A percentile compares a stretch with the other conserved stretches of the same genome.
phyloP scores from a whole-genome alignment of 2,888 invertebrate genomes.

The Nomada lathburiana region DNA sequence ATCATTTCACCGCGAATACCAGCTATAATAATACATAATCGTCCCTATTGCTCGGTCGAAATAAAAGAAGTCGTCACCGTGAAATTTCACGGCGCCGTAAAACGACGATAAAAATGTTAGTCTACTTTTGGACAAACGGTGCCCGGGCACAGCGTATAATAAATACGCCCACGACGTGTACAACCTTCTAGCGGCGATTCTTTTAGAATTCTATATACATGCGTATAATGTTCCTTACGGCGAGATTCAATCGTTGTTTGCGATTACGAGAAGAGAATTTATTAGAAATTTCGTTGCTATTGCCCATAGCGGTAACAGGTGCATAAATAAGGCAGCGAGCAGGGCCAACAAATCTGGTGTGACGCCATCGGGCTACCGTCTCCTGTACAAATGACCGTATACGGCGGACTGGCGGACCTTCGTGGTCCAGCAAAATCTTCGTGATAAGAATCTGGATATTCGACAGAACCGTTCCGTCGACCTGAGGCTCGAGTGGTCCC shows the following conservation, averaged over 20 bases:
- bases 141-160: background rate
- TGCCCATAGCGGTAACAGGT: constrained; percentile 54
- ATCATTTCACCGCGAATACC: background rate
- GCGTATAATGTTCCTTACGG: background rate
- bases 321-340: constrained; percentile 43
- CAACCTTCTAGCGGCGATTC: too few relatives aligned
- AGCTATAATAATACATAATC: too few relatives aligned
- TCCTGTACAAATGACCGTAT: constrained; percentile 73
- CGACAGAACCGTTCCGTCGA: constrained; percentile 62
- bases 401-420: constrained; percentile 65
- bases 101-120: background rate
- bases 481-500: constrained; percentile 53
- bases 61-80: background rate
- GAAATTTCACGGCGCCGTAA: background rate
- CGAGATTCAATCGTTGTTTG: background rate
- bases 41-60: background rate
- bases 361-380: constrained; percentile 66
- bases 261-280: constrained; percentile 15
- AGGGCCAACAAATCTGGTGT: constrained; percentile 50
- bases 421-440: constrained; percentile 51
- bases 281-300: constrained; percentile 15
- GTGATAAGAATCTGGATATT: constrained; percentile 65
- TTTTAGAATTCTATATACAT: too few relatives aligned
- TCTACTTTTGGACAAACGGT: background rate
- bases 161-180: too few relatives aligned